Evolutionary conservation across 2,797 vertebrate genomes (phyloP).

Genomic region (Liparis tanakae): DNA sequence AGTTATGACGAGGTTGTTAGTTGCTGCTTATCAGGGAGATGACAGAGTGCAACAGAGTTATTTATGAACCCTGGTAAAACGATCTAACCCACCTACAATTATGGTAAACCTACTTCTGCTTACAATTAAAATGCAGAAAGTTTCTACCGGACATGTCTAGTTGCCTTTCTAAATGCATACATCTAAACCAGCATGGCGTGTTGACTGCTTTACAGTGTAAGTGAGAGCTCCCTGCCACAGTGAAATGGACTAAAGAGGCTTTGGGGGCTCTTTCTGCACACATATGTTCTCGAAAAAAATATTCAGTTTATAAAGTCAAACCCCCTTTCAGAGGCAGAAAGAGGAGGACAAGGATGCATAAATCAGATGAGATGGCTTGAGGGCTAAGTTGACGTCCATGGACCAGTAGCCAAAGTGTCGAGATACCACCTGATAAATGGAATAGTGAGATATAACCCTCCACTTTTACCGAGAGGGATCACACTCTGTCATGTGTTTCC

Average conservation of each 20-base stretch:
- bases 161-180: constrained; percentile 12
- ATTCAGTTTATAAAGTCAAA: constrained; percentile 35
- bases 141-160: constrained; percentile 5
- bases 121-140: constrained; percentile 10
- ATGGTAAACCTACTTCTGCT: constrained; percentile 12
- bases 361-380: constrained; percentile 26
- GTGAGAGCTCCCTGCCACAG: constrained; percentile 7
- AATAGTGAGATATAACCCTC: constrained; percentile 25
- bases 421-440: constrained; percentile 36
- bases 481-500: constrained; percentile 54
- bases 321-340: constrained; percentile 10
- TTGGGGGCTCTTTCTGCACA: constrained; percentile 16
- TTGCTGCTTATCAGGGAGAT: constrained; percentile 30
- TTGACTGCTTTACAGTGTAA: constrained; percentile 35
- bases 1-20: constrained; percentile 46
- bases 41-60: constrained; percentile 36
- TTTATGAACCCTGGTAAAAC: constrained; percentile 34
- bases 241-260: constrained; percentile 15
- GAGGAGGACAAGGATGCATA: constrained; percentile 6
- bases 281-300: constrained; percentile 11
- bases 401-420: constrained; percentile 13
- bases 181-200: background rate
- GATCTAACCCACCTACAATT: constrained; percentile 21
- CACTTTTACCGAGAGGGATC: constrained; percentile 34
- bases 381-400: constrained; percentile 24